A percentile compares a stretch with the other conserved stretches of the same genome.
Conservation (phyloP, 2,797 vertebrate species). For the Antennarius maculatus region DNA sequence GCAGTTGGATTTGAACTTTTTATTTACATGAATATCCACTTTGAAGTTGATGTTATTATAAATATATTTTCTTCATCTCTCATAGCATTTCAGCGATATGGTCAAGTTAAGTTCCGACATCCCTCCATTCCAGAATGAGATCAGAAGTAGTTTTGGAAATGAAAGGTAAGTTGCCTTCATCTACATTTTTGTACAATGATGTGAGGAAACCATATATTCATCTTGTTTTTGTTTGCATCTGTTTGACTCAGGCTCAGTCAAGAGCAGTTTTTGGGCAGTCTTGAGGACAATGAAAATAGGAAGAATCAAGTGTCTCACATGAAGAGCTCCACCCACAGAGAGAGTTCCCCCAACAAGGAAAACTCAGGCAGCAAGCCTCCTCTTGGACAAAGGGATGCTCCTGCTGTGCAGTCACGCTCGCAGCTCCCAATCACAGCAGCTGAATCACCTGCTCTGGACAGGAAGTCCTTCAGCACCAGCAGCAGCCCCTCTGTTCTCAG, state of each 20-base stretch:
- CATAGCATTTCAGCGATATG: slow-evolving; percentile 86
- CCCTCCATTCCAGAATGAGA: slow-evolving; percentile 85
- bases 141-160: slow-evolving; percentile 76
- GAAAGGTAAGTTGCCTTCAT: slow-evolving; percentile 79
- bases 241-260: slow-evolving; percentile 55
- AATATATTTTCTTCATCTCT: slow-evolving; percentile 25
- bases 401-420: slow-evolving; percentile 81
- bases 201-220: background rate
- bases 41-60: background rate
- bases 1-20: background rate
- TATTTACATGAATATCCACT: slow-evolving; percentile 8
- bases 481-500: slow-evolving; percentile 77
- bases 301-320: slow-evolving; percentile 74
- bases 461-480: slow-evolving; percentile 62
- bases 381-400: slow-evolving; percentile 80
- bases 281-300: slow-evolving; percentile 82
- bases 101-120: slow-evolving; percentile 87
- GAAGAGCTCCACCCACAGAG: slow-evolving; percentile 68
- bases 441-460: slow-evolving; percentile 70
- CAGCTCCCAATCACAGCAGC: slow-evolving; percentile 69
- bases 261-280: slow-evolving; percentile 71
- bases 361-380: slow-evolving; percentile 70
- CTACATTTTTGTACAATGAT: background rate
- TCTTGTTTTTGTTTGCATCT: slow-evolving; percentile 7
- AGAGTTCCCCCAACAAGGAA: slow-evolving; percentile 73